Evolutionary conservation across 2,888 invertebrate species (phyloP).

Genomic region (Folsomia manolachei): DNA sequence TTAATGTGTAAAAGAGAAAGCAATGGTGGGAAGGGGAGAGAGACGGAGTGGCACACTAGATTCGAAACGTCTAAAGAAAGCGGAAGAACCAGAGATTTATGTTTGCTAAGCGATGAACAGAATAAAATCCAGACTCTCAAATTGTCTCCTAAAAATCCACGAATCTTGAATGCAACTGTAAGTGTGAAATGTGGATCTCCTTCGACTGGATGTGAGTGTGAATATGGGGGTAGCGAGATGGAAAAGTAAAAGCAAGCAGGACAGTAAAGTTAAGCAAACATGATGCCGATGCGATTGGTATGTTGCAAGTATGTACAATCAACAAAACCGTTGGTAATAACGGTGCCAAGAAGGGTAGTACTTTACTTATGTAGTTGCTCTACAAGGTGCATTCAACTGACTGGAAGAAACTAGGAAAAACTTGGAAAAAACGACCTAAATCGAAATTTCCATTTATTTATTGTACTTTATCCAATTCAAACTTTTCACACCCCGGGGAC

Average conservation of each 20-base stretch:
- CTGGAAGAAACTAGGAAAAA: no score
- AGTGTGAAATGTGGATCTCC: no score
- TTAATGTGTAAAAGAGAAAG: no score
- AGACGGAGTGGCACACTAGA: slow-evolving; percentile 7
- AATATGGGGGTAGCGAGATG: background rate
- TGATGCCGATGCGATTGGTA: background rate
- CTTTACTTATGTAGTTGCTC: background rate
- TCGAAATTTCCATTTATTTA: no score
- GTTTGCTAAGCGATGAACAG: slow-evolving; percentile 9
- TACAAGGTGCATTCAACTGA: background rate
- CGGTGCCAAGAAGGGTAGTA: no score
- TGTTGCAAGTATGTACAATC: background rate
- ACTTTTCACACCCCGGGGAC: background rate
- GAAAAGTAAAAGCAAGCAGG: no score
- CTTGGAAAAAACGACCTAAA: no score
- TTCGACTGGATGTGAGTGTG: no score
- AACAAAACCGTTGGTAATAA: background rate
- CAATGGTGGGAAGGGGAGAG: background rate
- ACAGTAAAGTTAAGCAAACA: no score
- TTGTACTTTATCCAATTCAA: background rate
- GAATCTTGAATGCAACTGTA: background rate
- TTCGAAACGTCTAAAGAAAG: slow-evolving; percentile 18
- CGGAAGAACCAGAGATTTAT: slow-evolving; percentile 13
- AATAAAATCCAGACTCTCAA: background rate
- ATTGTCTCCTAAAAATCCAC: slow-evolving; percentile 10